Base-by-base conservation (phyloP, 2,888 invertebrate species). In the Platycheirus albimanus region DNA sequence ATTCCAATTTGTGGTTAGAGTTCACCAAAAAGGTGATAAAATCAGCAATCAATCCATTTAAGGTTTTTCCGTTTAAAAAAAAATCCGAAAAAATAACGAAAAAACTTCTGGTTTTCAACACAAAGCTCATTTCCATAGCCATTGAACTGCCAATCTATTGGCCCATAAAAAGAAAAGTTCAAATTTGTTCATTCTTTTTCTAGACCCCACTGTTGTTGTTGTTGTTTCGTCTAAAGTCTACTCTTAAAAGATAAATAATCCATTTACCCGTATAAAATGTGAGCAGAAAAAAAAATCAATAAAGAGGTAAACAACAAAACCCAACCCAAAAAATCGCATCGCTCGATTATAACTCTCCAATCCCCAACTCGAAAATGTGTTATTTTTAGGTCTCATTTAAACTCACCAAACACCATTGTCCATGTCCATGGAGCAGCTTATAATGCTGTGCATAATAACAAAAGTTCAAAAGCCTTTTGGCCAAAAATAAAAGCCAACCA, bases 401-500 rank as follows among this genome's bases (percentile, higher is more conserved):
- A 30, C 51, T 15, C 36, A 15, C 52, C 30, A 3, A 33, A 51
- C 38, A 28, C 7, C 17, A 3, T 15, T 41, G 6, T 13, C 3
- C 13, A n/a, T 13, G 13, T 41, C n/a, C 13, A n/a, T 41, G 4
- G 3, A n/a, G n/a, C n/a, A n/a, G n/a, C n/a, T 13, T 13, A 41
- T 7, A 19, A 61, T n/a, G 15, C 24, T 19, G 30, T 45, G 61
- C 61, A 47, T 36, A 71, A 51, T 63, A 64, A 77, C 51, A 56
- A 78, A 78, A 83, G 78, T 72, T 76, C 77, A 78, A 52, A 78
- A 77, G 71, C 83, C 77, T 52, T 71, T 81, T 81, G 61, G 63
- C 8, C 54, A 54, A 49, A 56, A 71, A 38, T 30, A 52, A 17
- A 38, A n/a, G n/a, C n/a, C n/a, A n/a, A n/a, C n/a, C n/a, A n/a